Conservation (phyloP, 2,797 vertebrate species). For the Hoplostethus mediterraneus region DNA sequence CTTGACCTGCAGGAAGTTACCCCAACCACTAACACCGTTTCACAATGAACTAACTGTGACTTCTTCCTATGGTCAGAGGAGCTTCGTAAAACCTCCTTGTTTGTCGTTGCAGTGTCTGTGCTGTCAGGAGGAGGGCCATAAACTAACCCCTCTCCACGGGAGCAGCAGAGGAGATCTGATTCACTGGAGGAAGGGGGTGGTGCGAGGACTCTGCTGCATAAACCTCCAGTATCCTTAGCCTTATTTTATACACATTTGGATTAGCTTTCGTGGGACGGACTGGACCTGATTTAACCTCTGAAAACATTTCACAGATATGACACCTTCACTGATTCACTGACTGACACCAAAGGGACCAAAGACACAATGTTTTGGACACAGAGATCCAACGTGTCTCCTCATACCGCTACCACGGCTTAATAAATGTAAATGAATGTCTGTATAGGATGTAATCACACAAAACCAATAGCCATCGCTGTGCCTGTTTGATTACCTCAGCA, state of each 20-base stretch:
- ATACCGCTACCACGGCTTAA: conserved; percentile 47
- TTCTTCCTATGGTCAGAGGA: conserved; percentile 64
- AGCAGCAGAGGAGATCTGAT: conserved; percentile 52
- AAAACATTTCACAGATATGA: conserved; percentile 35
- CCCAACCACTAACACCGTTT: conserved; percentile 51
- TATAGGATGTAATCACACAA: conserved; percentile 46
- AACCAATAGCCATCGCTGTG: conserved; percentile 59
- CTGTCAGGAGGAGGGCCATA: conserved; percentile 23
- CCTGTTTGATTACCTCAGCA: conserved; percentile 55
- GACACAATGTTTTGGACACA: conserved; percentile 48
- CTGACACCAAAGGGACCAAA: conserved; percentile 55
- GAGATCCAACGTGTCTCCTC: conserved; percentile 18
- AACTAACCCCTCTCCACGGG: conserved; percentile 59
- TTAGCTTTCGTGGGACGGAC: conserved; percentile 38
- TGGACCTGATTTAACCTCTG: conserved; percentile 35
- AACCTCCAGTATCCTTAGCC: conserved; percentile 74
- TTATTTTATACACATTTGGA: conserved; percentile 41
- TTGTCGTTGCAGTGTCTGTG: conserved; percentile 49
- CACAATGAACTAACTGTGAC: conserved; percentile 49
- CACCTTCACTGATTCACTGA: conserved; percentile 53
- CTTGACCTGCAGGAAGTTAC: conserved; percentile 66
- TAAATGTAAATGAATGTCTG: conserved; percentile 61
- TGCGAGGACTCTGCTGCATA: conserved; percentile 75
- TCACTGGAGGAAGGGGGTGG: conserved; percentile 44
- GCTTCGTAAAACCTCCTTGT: conserved; percentile 56